phyloP scores from a whole-genome alignment of 2,888 invertebrate species.

The Furcula furcula region DNA sequence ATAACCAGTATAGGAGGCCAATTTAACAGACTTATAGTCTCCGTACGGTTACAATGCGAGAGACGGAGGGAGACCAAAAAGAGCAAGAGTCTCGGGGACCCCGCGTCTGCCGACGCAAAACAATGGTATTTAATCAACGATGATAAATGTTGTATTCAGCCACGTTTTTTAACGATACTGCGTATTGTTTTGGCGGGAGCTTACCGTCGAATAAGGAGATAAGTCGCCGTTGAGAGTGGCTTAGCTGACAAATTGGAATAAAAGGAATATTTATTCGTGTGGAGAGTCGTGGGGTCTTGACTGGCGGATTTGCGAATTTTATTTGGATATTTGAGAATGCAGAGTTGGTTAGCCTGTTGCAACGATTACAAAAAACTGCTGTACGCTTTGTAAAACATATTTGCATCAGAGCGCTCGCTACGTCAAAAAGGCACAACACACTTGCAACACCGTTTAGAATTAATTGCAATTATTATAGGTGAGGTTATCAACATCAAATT shows the following conservation, averaged over 20 bases:
- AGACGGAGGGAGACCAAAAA: constrained; percentile 68
- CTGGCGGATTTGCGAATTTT: constrained; percentile 44
- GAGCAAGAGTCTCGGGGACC: constrained; percentile 63
- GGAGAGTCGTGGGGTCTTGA: constrained; percentile 43
- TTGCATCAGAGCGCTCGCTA: too few relatives aligned
- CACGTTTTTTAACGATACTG: constrained; percentile 81
- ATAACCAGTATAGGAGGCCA: constrained; percentile 71
- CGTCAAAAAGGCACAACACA: too few relatives aligned
- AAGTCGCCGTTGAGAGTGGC: constrained; percentile 79
- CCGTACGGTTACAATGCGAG: constrained; percentile 73
- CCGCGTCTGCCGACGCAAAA: constrained; percentile 77
- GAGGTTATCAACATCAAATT: too few relatives aligned
- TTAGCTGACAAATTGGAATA: constrained; percentile 82
- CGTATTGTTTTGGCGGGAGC: constrained; percentile 81
- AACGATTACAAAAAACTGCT: too few relatives aligned
- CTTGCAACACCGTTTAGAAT: too few relatives aligned
- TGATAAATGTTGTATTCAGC: constrained; percentile 80
- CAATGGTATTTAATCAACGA: constrained; percentile 82
- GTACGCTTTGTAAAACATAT: too few relatives aligned
- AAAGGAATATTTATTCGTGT: constrained; percentile 80
- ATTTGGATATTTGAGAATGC: constrained; percentile 45
- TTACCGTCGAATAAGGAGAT: constrained; percentile 77
- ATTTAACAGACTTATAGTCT: constrained; percentile 82
- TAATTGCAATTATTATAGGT: too few relatives aligned
- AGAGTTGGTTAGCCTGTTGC: constrained; percentile 14